These are phyloP conservation scores for Platyscapa corneri DNA, from an alignment of 1,140 invertebrate genomes.

Conservation along the genomic window DNA sequence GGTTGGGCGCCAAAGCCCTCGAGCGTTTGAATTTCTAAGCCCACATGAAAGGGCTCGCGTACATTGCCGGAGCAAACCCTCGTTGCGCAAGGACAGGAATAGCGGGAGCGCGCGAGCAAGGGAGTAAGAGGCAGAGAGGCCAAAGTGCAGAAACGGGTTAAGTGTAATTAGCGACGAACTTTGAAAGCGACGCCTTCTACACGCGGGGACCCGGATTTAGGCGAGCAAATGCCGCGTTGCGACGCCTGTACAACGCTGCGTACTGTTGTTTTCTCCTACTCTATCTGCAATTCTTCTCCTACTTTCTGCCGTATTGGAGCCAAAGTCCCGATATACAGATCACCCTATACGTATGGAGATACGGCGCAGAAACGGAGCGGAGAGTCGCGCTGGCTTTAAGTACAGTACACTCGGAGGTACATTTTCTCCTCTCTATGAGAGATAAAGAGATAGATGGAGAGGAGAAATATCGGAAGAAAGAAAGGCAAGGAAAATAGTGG, in stretches of 20 bases:
- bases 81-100: too few species aligned
- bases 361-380: too few species aligned
- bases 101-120: not conserved
- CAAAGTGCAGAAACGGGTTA: slow-evolving; percentile 54
- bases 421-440: too few species aligned
- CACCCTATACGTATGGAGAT: too few species aligned
- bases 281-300: not conserved
- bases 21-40: slow-evolving; percentile 47
- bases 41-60: slow-evolving; percentile 38
- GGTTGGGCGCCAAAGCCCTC: slow-evolving; percentile 2
- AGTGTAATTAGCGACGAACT: slow-evolving; percentile 54
- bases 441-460: not conserved
- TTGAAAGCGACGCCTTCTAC: slow-evolving; percentile 43
- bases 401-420: too few species aligned
- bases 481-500: too few species aligned
- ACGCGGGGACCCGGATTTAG: slow-evolving; percentile 24
- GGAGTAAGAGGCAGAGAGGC: not conserved
- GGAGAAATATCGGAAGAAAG: not conserved
- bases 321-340: too few species aligned
- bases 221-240: not conserved
- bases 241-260: too few species aligned
- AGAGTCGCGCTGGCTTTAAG: too few species aligned
- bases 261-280: slow-evolving; percentile 9
- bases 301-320: slow-evolving; percentile 7
- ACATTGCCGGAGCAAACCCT: not conserved